A percentile compares a stretch with the other conserved stretches of the same genome.
Conservation (phyloP, 37 sponge, comb jelly and placozoan species). For the Cladorhizidae sp. region DNA sequence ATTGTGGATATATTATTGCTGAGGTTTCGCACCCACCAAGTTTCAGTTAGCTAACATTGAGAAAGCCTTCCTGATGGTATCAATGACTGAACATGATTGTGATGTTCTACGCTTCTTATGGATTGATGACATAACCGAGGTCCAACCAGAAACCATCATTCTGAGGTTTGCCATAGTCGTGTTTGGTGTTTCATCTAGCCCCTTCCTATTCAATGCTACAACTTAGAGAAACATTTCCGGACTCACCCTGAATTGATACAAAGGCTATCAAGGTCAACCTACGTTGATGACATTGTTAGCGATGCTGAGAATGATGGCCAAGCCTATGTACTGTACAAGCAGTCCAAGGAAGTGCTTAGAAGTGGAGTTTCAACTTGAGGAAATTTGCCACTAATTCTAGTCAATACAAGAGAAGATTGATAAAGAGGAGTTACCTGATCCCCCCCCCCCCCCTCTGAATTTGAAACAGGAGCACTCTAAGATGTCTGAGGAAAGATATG, state of each 20-base stretch:
- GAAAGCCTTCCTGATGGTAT: conserved; percentile 53
- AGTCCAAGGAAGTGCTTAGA: conserved; percentile 22
- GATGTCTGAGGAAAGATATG: conserved; percentile 27
- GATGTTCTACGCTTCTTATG: conserved; percentile 56
- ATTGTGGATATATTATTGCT: conserved; percentile 30
- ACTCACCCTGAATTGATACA: conserved; percentile 25
- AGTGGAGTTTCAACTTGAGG: conserved; percentile 48
- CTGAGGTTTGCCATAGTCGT: conserved; percentile 43
- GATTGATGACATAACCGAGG: conserved; percentile 27
- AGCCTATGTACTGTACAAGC: conserved; percentile 27
- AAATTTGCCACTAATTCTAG: conserved; percentile 15
- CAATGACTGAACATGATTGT: conserved; percentile 26
- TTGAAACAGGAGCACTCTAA: not conserved
- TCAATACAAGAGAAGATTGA: conserved; percentile 14
- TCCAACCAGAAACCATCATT: conserved; percentile 4
- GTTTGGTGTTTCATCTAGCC: conserved; percentile 60
- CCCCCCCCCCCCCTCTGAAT: too few relatives aligned
- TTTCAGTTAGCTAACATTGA: conserved; percentile 50
- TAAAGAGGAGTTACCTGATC: not conserved
- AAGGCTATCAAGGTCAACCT: conserved; percentile 11
- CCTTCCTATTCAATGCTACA: conserved; percentile 46
- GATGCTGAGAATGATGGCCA: conserved; percentile 22
- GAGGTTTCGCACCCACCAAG: too few relatives aligned
- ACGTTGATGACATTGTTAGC: conserved; percentile 48
- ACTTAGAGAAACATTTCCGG: not conserved